Conservation (phyloP, 1,140 invertebrate species). For the Diplogasteroides magnus region DNA sequence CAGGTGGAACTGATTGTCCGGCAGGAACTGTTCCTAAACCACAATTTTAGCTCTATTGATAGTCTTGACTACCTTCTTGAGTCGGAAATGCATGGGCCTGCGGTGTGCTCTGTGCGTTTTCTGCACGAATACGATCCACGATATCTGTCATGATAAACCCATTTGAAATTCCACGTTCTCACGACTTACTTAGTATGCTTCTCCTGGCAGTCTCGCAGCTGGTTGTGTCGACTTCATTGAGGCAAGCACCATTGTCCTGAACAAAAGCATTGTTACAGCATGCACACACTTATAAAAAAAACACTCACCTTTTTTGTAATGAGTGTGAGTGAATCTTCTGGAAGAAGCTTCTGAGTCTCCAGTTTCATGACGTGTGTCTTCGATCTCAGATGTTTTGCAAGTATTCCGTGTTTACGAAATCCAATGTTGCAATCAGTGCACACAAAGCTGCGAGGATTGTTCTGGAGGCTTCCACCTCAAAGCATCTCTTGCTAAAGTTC, state of each 20-base stretch:
- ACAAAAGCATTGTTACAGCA: not conserved
- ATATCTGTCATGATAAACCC: constrained; percentile 8
- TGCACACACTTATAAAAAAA: not conserved
- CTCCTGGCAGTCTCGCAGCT: constrained; percentile 31
- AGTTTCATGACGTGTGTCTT: constrained; percentile 94
- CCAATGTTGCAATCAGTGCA: constrained; percentile 90
- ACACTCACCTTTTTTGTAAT: constrained; percentile 66
- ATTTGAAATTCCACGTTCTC: not conserved
- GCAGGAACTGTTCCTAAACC: no score
- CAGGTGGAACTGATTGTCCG: no score
- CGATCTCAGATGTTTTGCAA: constrained; percentile 84
- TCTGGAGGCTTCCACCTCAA: not conserved
- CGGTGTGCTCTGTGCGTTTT: no score
- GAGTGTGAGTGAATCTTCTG: constrained; percentile 85
- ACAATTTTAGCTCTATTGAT: no score
- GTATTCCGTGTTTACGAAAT: constrained; percentile 87
- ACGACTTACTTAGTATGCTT: constrained; percentile 16
- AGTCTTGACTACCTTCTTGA: no score
- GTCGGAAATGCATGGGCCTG: no score
- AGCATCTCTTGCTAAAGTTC: no score
- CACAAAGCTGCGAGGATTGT: constrained; percentile 31
- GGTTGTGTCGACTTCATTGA: constrained; percentile 36
- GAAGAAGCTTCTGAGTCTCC: constrained; percentile 84
- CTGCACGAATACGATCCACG: constrained; percentile 12
- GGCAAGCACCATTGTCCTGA: constrained; percentile 28